Conservation (phyloP, 2,797 vertebrate genomes). For the Coregonus suidteri region DNA sequence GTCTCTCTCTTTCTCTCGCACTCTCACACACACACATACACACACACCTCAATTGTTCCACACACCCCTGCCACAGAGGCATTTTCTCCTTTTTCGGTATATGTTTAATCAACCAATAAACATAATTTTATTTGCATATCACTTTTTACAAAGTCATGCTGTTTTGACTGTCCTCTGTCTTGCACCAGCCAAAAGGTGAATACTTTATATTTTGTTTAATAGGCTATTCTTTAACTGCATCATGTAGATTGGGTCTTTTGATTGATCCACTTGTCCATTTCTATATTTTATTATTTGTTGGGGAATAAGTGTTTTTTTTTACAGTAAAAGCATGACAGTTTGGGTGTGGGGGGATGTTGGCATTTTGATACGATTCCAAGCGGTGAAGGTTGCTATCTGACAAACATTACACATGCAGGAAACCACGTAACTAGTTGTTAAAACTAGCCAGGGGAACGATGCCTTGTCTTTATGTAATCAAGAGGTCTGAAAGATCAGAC, state of each 20-base stretch:
- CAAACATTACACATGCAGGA: background rate
- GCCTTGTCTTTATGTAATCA: background rate
- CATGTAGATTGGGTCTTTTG: constrained; percentile 5
- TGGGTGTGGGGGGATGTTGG: no score
- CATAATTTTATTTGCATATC: no score
- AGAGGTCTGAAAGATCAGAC: background rate
- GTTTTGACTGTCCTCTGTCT: constrained; percentile 45
- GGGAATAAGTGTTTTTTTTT: background rate
- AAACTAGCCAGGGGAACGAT: background rate
- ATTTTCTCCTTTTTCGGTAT: no score
- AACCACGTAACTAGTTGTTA: background rate
- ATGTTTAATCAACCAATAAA: no score
- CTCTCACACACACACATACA: background rate
- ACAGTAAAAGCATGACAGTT: no score
- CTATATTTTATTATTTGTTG: background rate
- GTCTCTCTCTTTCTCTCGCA: no score
- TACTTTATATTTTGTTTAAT: constrained; percentile 22
- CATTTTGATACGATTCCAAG: background rate
- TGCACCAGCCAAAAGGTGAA: constrained; percentile 39
- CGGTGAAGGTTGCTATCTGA: background rate
- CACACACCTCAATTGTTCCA: background rate
- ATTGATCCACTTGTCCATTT: background rate
- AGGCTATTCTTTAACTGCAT: constrained; percentile 21
- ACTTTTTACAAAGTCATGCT: constrained; percentile 26
- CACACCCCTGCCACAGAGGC: background rate